These are phyloP conservation scores for Meiosimyza platycephala DNA, from an alignment of 2,888 invertebrate genomes.

Conservation along the genomic window DNA sequence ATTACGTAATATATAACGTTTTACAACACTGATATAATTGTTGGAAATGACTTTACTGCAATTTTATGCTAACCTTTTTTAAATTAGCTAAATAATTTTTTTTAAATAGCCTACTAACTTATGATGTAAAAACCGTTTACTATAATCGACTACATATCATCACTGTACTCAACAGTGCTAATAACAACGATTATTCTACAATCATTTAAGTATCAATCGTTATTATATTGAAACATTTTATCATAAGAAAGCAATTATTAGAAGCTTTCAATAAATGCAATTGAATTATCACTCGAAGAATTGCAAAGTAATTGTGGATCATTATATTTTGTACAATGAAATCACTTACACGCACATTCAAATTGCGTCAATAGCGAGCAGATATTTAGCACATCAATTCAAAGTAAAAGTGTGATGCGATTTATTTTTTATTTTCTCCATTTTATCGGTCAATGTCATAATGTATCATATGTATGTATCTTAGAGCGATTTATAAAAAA, in stretches of 20 bases:
- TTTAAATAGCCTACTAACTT: too few relatives aligned
- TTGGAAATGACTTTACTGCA: too few relatives aligned
- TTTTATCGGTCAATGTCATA: conserved; percentile 10
- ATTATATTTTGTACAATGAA: too few relatives aligned
- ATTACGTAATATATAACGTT: too few relatives aligned
- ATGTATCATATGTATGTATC: too few relatives aligned
- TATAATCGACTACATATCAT: background rate
- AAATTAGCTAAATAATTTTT: too few relatives aligned
- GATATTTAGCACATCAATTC: background rate
- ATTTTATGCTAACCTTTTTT: too few relatives aligned
- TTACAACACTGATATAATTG: too few relatives aligned
- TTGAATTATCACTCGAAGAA: background rate
- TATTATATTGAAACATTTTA: background rate
- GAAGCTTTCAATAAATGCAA: conserved; percentile 4
- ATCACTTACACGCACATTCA: background rate
- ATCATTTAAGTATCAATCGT: background rate
- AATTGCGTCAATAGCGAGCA: background rate
- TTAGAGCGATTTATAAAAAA: too few relatives aligned
- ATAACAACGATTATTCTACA: background rate
- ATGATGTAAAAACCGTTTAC: background rate
- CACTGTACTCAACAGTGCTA: background rate
- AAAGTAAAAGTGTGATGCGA: conserved; percentile 6
- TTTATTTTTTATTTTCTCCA: conserved; percentile 1
- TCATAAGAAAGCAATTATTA: conserved; percentile 1
- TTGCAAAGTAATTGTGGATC: background rate